A percentile compares a stretch with the other conserved stretches of the same genome.
These are phyloP conservation scores for Drosophila yooni DNA, from an alignment of 2,888 invertebrate species.

Conservation along the genomic window DNA sequence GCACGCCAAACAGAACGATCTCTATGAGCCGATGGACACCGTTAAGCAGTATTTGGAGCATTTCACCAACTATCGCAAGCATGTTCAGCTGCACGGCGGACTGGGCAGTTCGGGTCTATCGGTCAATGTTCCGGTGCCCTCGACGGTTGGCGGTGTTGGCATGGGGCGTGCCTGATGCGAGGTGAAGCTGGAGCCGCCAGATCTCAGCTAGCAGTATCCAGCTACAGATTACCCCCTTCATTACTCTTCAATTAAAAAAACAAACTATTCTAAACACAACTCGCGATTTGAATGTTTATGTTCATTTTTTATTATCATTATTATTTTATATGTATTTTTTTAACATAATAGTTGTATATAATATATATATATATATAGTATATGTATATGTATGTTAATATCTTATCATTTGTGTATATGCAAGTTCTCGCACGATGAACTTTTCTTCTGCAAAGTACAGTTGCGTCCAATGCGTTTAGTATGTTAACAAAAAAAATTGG, in stretches of 20 bases:
- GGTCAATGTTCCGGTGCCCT: slow-evolving; percentile 39
- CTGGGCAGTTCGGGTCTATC: slow-evolving; percentile 37
- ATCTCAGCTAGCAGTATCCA: slow-evolving; percentile 35
- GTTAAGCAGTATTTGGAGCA: slow-evolving; percentile 97
- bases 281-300: slow-evolving; percentile 5
- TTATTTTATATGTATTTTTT: slow-evolving; percentile 55
- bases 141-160: slow-evolving; percentile 28
- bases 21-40: slow-evolving; percentile 95
- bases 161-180: slow-evolving; percentile 68
- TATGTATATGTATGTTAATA: slow-evolving; percentile 51
- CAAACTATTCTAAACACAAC: background rate
- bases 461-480: slow-evolving; percentile 29
- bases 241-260: background rate
- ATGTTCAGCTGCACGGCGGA: slow-evolving; percentile 77
- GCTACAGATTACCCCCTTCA: background rate
- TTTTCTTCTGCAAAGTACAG: slow-evolving; percentile 39
- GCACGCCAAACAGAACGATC: slow-evolving; percentile 83
- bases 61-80: slow-evolving; percentile 94
- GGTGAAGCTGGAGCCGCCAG: slow-evolving; percentile 70
- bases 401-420: slow-evolving; percentile 46
- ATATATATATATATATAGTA: slow-evolving; percentile 41
- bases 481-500: slow-evolving; percentile 6
- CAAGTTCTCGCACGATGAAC: slow-evolving; percentile 32
- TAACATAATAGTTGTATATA: slow-evolving; percentile 73
- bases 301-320: slow-evolving; percentile 25